Conservation (phyloP, 2,888 invertebrate species). For the Apamea sordens region DNA sequence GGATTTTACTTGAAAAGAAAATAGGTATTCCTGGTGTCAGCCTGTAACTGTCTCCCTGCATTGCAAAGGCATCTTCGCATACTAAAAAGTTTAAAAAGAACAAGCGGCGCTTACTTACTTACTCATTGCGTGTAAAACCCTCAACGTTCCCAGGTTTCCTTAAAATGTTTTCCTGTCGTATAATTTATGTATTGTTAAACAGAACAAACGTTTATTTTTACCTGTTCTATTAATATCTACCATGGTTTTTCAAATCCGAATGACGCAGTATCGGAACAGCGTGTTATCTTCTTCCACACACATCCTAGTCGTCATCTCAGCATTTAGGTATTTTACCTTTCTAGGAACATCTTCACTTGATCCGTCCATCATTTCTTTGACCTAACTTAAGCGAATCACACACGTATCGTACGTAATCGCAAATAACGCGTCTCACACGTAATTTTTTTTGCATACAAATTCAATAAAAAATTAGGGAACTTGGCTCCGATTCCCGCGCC, state of each 20-base stretch:
- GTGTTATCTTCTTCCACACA: neutral
- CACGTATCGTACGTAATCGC: too few species aligned
- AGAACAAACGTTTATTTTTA: slow-evolving; percentile 3
- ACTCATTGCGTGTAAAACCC: slow-evolving; percentile 7
- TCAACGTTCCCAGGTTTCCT: neutral
- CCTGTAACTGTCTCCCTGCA: neutral
- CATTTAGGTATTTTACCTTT: neutral
- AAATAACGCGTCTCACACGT: neutral
- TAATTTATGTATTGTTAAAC: neutral
- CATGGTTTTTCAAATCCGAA: neutral
- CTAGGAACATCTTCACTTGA: neutral
- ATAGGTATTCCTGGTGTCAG: neutral
- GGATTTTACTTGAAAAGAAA: neutral
- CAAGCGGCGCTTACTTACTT: neutral
- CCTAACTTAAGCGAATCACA: neutral
- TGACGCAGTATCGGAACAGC: neutral
- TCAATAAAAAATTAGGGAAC: neutral
- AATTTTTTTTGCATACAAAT: neutral
- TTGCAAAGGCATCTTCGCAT: neutral
- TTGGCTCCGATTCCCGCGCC: neutral
- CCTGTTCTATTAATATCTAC: neutral
- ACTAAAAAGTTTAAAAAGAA: slow-evolving; percentile 18
- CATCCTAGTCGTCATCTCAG: neutral
- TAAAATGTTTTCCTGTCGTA: neutral
- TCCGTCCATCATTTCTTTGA: neutral